Evolutionary conservation across 2,888 invertebrate genomes (phyloP), one percentile per base, ranked within the genome.

Genomic region (Drosophila falleni): DNA sequence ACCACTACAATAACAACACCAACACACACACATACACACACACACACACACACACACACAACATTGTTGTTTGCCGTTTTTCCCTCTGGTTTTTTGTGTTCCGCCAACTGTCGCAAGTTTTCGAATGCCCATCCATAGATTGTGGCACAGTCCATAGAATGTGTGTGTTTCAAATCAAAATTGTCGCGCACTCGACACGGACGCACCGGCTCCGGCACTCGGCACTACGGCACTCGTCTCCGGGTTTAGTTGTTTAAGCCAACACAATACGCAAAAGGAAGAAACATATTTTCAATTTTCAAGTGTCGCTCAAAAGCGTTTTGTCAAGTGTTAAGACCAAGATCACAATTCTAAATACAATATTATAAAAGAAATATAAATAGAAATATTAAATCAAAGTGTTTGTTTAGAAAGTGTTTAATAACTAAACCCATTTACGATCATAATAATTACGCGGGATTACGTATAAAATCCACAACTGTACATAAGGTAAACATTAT

Each of bases 121-220:
- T 87, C 87, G 79, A 86, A 87, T 88, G 72, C 65, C 44, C 64
- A 60, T 64, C 71, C 33, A 78, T 74, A 63, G 78, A 75, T 69
- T 74, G 75, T 70, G 65, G 65, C 76, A 71, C 53, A 47, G 59
- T 31, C 75, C 68, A 73, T 71, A 73, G 73, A 82, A 76, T 79
- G 82, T 64, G 79, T 74, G 77, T 71, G 80, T 77, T 89, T 87
- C 89, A 87, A 87, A 87, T 89, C 86, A 71, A 89, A 87, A 87
- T 74, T 89, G 86, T 88, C 86, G 86, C 89, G 86, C 86, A 88
- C 87, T 77, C 86, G 84, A 88, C 74, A 87, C 86, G 86, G 89
- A 87, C 86, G 86, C 83, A 85, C 68, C 79, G 89, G 84, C 83
- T 86, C 49, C 71, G 77, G 63, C 60, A 74, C 51, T 44, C 65